Evolutionary conservation across 2,888 invertebrate species (phyloP).

Genomic region (Synergus japonicus): DNA sequence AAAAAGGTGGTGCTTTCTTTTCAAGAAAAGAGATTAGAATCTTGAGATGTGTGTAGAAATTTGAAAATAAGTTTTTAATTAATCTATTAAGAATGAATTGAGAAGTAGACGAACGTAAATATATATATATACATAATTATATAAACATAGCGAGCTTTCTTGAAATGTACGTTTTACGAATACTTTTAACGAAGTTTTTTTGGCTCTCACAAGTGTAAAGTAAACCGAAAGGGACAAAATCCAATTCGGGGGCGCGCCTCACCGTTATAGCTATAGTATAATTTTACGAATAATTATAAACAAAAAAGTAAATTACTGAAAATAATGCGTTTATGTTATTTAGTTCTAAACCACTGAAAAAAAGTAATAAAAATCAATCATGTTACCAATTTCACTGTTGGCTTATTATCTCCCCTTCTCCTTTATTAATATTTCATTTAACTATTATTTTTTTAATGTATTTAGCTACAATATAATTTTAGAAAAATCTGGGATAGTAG

Average conservation of each 20-base stretch:
- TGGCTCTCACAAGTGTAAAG: constrained; percentile 54
- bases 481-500: no score
- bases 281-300: constrained; percentile 69
- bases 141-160: constrained; percentile 57
- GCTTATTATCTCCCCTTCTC: constrained; percentile 45
- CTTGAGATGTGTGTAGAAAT: constrained; percentile 13
- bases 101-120: constrained; percentile 52
- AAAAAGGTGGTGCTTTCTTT: constrained; percentile 41
- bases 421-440: background rate
- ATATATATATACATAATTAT: constrained; percentile 52
- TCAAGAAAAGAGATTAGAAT: constrained; percentile 7
- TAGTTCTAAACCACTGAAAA: constrained; percentile 73
- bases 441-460: no score
- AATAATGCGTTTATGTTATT: constrained; percentile 76
- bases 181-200: constrained; percentile 60
- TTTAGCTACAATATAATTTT: no score
- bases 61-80: constrained; percentile 6
- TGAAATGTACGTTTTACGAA: constrained; percentile 56
- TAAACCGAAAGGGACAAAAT: constrained; percentile 51
- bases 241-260: constrained; percentile 66
- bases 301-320: constrained; percentile 67
- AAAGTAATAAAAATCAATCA: constrained; percentile 74
- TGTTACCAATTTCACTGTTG: constrained; percentile 66
- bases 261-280: constrained; percentile 72
- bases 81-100: constrained; percentile 49